A percentile compares a stretch with the other conserved stretches of the same genome.
Conservation (phyloP, 2,113 vertebrate species). For the Oenanthe melanoleuca region DNA sequence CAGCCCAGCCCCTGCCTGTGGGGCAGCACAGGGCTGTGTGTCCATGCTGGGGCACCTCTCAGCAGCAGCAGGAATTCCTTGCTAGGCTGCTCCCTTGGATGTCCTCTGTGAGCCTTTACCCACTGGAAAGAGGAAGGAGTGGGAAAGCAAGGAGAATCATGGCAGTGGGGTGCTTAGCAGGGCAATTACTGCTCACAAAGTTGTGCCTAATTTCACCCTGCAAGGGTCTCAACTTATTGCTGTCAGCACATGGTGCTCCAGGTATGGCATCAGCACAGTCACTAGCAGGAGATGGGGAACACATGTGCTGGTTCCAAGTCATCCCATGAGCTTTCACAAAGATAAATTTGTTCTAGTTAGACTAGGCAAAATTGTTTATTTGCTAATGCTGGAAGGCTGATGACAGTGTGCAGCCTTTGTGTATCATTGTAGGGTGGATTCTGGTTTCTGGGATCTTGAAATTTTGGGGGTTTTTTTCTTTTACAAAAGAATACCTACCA, state of each 20-base stretch:
- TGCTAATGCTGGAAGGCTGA: neutral
- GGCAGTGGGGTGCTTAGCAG: rapidly evolving
- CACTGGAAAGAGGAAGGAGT: neutral
- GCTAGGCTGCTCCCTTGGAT: rapidly evolving
- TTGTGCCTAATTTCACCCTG: neutral
- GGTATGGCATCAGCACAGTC: rapidly evolving
- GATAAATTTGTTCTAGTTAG: neutral
- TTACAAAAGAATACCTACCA: neutral
- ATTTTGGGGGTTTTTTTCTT: neutral
- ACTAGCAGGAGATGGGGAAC: neutral
- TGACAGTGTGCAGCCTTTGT: neutral
- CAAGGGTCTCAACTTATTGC: neutral
- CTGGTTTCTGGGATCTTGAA: neutral
- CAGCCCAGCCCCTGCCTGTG: neutral
- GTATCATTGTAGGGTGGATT: neutral
- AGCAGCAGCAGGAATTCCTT: neutral
- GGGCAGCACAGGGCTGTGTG: rapidly evolving
- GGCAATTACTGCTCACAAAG: neutral
- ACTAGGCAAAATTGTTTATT: neutral
- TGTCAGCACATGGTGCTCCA: neutral
- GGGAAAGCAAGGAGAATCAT: neutral
- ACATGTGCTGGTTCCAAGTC: neutral
- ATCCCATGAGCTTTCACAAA: neutral
- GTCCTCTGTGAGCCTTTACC: neutral
- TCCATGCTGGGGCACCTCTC: neutral